phyloP scores from a whole-genome alignment of 1,140 invertebrate genomes.

The Heterodera carotae region DNA sequence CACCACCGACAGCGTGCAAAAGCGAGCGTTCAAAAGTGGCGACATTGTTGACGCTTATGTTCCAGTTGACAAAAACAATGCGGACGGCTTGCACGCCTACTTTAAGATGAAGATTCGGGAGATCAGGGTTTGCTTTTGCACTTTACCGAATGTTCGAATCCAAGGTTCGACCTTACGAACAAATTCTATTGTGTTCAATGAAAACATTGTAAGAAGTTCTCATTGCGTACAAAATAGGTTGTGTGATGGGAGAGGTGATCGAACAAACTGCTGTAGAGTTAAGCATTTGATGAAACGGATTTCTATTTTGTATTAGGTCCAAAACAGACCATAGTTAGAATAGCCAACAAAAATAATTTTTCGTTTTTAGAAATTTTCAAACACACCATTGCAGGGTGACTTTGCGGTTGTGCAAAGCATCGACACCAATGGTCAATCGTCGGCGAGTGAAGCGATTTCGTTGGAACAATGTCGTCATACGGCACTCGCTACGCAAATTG shows the following conservation, averaged over 20 bases:
- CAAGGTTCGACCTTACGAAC: too few relatives aligned
- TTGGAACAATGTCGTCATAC: slow-evolving; percentile 22
- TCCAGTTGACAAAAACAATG: slow-evolving; percentile 9
- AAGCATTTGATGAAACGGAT: too few relatives aligned
- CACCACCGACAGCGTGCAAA: not conserved
- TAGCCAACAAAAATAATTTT: not conserved
- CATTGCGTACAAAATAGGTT: too few relatives aligned
- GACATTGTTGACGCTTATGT: slow-evolving; percentile 36
- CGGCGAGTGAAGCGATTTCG: slow-evolving; percentile 32
- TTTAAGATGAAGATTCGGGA: slow-evolving; percentile 34
- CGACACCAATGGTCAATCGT: slow-evolving; percentile 24
- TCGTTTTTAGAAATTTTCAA: slow-evolving; percentile 4
- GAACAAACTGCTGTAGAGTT: too few relatives aligned
- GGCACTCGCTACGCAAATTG: not conserved
- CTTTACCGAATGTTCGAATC: too few relatives aligned
- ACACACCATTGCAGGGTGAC: slow-evolving; percentile 35
- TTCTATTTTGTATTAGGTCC: too few relatives aligned
- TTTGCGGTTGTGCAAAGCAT: slow-evolving; percentile 44
- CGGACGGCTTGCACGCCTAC: slow-evolving; percentile 13
- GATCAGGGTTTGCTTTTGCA: slow-evolving; percentile 15
- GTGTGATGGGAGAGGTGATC: too few relatives aligned
- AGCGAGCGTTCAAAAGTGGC: slow-evolving; percentile 31
- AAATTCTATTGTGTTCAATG: too few relatives aligned
- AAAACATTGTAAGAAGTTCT: too few relatives aligned
- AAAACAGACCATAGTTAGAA: too few relatives aligned